Base-by-base conservation (phyloP, 1,140 invertebrate species). In the Brachionus rubens region DNA sequence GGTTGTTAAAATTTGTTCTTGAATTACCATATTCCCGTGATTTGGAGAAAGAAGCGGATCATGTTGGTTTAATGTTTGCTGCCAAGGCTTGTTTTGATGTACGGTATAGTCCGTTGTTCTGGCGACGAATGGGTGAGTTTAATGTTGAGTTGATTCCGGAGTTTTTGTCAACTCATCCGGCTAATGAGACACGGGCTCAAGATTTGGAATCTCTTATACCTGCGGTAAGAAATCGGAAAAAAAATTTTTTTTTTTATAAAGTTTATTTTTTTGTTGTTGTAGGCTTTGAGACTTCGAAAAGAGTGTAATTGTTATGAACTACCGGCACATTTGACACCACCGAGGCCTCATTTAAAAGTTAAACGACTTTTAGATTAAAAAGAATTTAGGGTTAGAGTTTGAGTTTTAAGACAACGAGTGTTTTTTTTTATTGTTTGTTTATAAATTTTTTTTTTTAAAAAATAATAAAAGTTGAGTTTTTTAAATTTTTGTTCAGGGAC, bases 41-140 rank as follows among this genome's bases (percentile, higher is more conserved):
- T 33, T 76, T 88, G 54, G 89, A 90, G 82, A 84, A 67, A 21
- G 89, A 90, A 83, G 89, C 89, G 65, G 89, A 90, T 81, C 81
- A 86, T 78, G 84, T 90, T 30, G 89, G 89, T 30, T 76, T 90
- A 5, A 79, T 82, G 67, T 79, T 90, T 41, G 85, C 88, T 65
- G 88, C 89, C n/a, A 90, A 89, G 87, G 87, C 88, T 28, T 90
- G 89, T 78, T 88, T 87, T 81, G 89, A 90, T 82, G 85, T 89
- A 0, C 79, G 89, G 76, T 87, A 89, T 79, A 86, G 87, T 41
- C 85, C 85, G 78, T 85, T 86, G 1, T 87, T 90, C 77, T 90
- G 89, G 89, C 80, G 78, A 36, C 85, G 85, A 77, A 88, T 89
- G 87, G 56, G 80, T 40, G 79, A 80, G 10, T 77, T 81, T 7